Evolutionary conservation across 1,140 invertebrate species (phyloP), one percentile per base, ranked within the genome.

Genomic region (Drosophila mojavensis): DNA sequence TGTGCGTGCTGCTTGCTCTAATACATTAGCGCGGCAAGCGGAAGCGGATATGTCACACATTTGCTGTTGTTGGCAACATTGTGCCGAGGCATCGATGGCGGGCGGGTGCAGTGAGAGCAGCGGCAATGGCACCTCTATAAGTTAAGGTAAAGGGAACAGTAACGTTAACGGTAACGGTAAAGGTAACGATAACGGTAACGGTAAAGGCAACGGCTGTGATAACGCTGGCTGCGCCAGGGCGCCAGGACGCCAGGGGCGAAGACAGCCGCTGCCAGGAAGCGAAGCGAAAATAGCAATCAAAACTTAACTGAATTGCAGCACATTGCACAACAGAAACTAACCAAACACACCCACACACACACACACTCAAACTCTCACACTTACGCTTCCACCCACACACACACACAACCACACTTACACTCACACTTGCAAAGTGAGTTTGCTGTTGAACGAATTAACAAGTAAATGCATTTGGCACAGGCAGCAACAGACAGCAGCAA

Each of bases 261-360:
- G 63, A 45, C 59, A 61, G 73, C 73, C 63, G 68, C 55, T 67
- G 70, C 51, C 83, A 89, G 83, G 83, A 89, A 88, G 84, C 83
- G 83, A 89, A 84, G 83, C 83, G 84, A 88, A 88, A 88, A 88
- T 88, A 88, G 83, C 83, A 88, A 88, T 88, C 83, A 89, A 89
- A 88, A 88, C 83, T 88, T 88, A 88, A 88, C 80, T 88, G 83
- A 88, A 88, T 88, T 88, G 83, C 72, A 86, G 79, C 83, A 79
- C 83, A 86, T 82, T 71, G 77, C 61, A 68, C 26, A 53, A 62
- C 33, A 51, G n/a, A 33, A 62, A 11, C 28, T 30, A 45, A 47
- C 55, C 28, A 45, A 55, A 26, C 24, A 28, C 10, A 11, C 45
- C 26, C 36, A 5, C 3, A 26, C 41, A 17, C 26, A 26, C 30